Conservation (phyloP, 2,888 invertebrate genomes). For the Sthenelais limicola region DNA sequence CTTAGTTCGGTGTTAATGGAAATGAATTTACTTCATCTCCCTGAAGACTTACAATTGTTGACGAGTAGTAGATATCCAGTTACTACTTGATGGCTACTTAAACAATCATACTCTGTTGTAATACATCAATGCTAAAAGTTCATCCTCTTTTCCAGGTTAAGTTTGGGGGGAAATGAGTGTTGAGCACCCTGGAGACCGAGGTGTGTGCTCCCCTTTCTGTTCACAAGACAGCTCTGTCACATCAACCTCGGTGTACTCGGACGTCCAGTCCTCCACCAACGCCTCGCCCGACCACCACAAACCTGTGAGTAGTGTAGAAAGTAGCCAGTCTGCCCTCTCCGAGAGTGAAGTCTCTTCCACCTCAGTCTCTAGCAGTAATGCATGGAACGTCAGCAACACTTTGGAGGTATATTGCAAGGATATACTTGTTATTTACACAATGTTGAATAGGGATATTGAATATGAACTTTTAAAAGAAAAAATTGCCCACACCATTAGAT, state of each 20-base stretch:
- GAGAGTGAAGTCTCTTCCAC: constrained; percentile 31
- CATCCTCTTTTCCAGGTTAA: neutral
- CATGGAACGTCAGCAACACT: constrained; percentile 8
- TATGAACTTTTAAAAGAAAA: too few species aligned
- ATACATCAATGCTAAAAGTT: too few species aligned
- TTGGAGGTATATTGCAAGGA: constrained; percentile 8
- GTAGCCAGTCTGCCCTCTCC: constrained; percentile 27
- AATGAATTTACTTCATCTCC: too few species aligned
- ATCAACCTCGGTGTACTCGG: neutral
- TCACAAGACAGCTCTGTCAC: constrained; percentile 32
- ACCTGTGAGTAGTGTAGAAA: neutral
- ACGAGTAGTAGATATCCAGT: too few species aligned
- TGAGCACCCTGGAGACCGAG: constrained; percentile 12
- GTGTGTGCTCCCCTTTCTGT: constrained; percentile 18
- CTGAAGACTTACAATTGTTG: too few species aligned
- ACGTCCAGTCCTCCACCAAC: neutral
- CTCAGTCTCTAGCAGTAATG: neutral
- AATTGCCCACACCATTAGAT: too few species aligned
- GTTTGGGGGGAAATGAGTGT: constrained; percentile 12
- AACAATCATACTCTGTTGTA: too few species aligned
- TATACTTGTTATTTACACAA: too few species aligned
- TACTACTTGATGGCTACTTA: too few species aligned
- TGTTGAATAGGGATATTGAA: too few species aligned
- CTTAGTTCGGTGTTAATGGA: too few species aligned
- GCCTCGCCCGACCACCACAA: neutral